phyloP scores from a whole-genome alignment of 1,140 invertebrate species.

The Whitmania pigra region DNA sequence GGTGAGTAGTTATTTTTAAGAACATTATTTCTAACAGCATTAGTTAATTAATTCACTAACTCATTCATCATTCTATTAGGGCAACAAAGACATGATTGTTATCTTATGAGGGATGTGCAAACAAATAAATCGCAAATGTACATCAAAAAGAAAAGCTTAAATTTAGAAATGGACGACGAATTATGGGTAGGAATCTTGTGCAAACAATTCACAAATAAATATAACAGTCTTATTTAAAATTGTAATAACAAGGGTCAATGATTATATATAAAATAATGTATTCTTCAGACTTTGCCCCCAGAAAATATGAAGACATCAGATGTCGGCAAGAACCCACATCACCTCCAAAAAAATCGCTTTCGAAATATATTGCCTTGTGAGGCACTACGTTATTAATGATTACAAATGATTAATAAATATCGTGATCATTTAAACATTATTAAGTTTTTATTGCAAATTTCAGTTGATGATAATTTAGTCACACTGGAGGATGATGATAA shows the following conservation, averaged over 20 bases:
- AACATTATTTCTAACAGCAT: no score
- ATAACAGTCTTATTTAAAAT: no score
- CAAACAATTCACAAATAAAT: no score
- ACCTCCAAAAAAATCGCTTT: constrained; percentile 7
- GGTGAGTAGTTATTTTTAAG: no score
- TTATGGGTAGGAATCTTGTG: neutral
- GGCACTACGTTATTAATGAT: no score
- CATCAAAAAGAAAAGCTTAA: neutral
- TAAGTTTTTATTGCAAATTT: neutral
- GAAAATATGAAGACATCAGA: neutral
- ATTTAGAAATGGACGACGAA: neutral
- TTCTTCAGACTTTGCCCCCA: neutral
- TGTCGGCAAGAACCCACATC: neutral
- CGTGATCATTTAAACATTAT: no score
- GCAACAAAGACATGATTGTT: neutral
- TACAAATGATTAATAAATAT: no score
- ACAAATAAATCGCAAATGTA: neutral
- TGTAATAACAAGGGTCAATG: neutral
- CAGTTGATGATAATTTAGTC: neutral
- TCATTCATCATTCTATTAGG: no score
- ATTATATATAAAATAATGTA: no score
- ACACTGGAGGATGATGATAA: neutral
- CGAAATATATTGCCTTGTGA: neutral
- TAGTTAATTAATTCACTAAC: no score
- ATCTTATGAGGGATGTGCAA: neutral